Conservation (phyloP, 2,888 invertebrate species). For the Cephus pygmeus region DNA sequence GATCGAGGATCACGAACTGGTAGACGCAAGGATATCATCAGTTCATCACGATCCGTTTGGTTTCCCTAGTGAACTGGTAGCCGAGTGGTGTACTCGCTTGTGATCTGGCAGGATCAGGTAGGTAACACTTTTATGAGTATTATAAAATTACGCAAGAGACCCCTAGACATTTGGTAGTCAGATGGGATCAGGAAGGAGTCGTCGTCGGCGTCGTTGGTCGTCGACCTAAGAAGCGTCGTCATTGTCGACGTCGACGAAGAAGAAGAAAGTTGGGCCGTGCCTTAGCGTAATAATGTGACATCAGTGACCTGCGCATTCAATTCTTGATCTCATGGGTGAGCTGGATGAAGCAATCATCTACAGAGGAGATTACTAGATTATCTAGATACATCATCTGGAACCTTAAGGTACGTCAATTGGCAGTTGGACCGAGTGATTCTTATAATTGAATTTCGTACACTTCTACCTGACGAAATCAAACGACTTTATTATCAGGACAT, state of each 20-base stretch:
- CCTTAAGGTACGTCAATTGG: not conserved
- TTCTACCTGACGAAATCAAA: not conserved
- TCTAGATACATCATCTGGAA: not conserved
- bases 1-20: not conserved
- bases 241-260: not conserved
- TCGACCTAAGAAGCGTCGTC: not conserved
- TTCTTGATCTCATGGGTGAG: conserved; percentile 25
- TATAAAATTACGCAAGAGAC: conserved; percentile 18
- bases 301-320: conserved; percentile 26
- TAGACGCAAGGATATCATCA: not conserved
- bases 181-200: conserved; percentile 20
- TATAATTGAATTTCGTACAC: not conserved
- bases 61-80: not conserved
- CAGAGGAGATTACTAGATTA: not conserved
- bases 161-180: conserved; percentile 31
- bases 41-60: not conserved
- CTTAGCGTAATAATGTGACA: conserved; percentile 19
- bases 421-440: not conserved
- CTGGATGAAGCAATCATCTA: conserved; percentile 23
- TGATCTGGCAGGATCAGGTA: not conserved
- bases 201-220: conserved; percentile 1
- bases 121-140: not conserved
- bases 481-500: not conserved
- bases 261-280: conserved; percentile 37
- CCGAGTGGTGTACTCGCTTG: not conserved